Conservation (phyloP, 2,888 invertebrate genomes). For the Tachystola acroxantha region DNA sequence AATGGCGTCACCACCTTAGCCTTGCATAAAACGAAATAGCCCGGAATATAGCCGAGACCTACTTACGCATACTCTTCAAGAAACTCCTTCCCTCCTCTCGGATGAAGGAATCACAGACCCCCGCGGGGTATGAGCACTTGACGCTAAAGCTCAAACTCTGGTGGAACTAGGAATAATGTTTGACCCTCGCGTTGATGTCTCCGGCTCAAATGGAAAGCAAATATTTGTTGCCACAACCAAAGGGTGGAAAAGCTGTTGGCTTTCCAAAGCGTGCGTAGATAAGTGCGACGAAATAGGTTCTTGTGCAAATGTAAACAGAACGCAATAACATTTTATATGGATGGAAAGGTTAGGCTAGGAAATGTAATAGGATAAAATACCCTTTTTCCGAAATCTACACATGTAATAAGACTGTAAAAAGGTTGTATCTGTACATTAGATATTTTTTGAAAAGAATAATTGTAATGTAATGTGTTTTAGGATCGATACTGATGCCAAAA, state of each 20-base stretch:
- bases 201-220: slow-evolving; percentile 38
- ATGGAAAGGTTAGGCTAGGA: neutral
- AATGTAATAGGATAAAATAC: no score
- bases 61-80: slow-evolving; percentile 31
- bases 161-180: no score
- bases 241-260: slow-evolving; percentile 10
- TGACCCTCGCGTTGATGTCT: slow-evolving; percentile 18
- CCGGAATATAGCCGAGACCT: slow-evolving; percentile 36
- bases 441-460: no score
- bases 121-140: neutral
- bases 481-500: no score
- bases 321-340: neutral
- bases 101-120: neutral
- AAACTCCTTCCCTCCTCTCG: neutral
- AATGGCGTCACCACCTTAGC: slow-evolving; percentile 9
- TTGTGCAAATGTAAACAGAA: neutral
- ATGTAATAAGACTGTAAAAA: no score
- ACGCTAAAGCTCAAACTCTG: neutral
- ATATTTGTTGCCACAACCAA: slow-evolving; percentile 21
- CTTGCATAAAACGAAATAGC: slow-evolving; percentile 23
- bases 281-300: slow-evolving; percentile 8
- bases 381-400: no score
- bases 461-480: no score
- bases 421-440: no score
- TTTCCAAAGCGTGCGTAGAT: slow-evolving; percentile 4